Base-by-base conservation (phyloP, 2,113 vertebrate species). In the Heteronetta atricapilla region DNA sequence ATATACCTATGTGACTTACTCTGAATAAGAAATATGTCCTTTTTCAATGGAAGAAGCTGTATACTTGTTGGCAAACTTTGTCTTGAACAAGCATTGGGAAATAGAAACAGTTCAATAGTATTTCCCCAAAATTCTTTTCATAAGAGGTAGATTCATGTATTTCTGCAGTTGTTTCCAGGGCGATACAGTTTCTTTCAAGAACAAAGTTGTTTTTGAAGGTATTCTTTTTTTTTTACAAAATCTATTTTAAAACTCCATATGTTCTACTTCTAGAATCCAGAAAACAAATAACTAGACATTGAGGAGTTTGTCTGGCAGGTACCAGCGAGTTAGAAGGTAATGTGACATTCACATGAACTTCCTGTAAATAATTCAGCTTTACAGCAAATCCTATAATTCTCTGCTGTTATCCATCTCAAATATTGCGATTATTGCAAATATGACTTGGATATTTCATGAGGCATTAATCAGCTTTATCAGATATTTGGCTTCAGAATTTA, bases 401-500 rank as follows among this genome's bases (percentile, higher is more conserved):
- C 55, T 80, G 15, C 68, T 82, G 93, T 96, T 96, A 96, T 97
- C 94, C 94, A 95, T 82, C 93, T 96, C 93, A 96, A 95, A 90
- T 93, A 97, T 95, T 94, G 88, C 93, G 86, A 85, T 96, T 89
- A 93, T 95, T 96, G 90, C 86, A 96, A 97, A 96, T 89, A 94
- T 42, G 22, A 90, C 83, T 96, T 87, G 75, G 77, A 42, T 74
- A 92, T 92, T 96, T 93, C 86, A 85, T 18, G 92, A 95, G 38
- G 63, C 83, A 95, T 96, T 96, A 96, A 92, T 97, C 95, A 96
- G 64, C 73, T 88, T 95, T 96, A 95, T 97, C 96, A 96, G 95
- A 94, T 93, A 82, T 89, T 96, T 96, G 80, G 82, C 77, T 81
- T 90, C 78, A 95, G 94, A 94, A 96, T 93, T 96, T 94, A 75